Conservation (phyloP, 64 coral and sea anemone genomes). For the Pachyseris speciosa region DNA sequence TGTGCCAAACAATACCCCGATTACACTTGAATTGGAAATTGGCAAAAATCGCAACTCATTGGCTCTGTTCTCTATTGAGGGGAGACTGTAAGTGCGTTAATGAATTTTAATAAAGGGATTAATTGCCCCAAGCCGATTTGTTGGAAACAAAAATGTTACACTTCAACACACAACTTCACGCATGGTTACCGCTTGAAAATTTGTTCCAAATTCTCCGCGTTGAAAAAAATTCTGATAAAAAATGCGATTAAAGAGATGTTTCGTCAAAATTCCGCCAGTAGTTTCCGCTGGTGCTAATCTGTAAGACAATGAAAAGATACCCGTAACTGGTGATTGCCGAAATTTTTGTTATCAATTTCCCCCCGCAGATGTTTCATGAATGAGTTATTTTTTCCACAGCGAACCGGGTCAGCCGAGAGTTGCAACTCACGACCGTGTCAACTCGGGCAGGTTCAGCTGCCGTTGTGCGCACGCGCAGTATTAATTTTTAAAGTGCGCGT, state of each 20-base stretch:
- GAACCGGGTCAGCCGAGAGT: constrained; percentile 66
- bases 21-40: constrained; percentile 83
- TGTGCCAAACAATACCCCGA: constrained; percentile 75
- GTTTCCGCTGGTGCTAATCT: constrained; percentile 14
- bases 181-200: constrained; percentile 61
- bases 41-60: constrained; percentile 34
- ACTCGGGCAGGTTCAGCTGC: constrained; percentile 93
- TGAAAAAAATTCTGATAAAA: neutral
- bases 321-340: constrained; percentile 81
- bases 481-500: constrained; percentile 94
- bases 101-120: constrained; percentile 97
- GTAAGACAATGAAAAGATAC: constrained; percentile 71
- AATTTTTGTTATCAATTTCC: constrained; percentile 85
- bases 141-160: constrained; percentile 92
- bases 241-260: neutral
- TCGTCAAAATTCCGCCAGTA: constrained; percentile 10
- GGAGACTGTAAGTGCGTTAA: constrained; percentile 86
- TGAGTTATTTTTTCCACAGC: constrained; percentile 89
- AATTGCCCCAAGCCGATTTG: constrained; percentile 89
- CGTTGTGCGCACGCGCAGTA: constrained; percentile 85
- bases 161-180: constrained; percentile 78
- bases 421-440: constrained; percentile 87
- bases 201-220: constrained; percentile 20
- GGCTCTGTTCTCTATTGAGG: constrained; percentile 69
- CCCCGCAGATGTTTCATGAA: constrained; percentile 91